Conservation (phyloP, 53 echinoderm and acorn worm genomes). For the Echinometra lucunter region DNA sequence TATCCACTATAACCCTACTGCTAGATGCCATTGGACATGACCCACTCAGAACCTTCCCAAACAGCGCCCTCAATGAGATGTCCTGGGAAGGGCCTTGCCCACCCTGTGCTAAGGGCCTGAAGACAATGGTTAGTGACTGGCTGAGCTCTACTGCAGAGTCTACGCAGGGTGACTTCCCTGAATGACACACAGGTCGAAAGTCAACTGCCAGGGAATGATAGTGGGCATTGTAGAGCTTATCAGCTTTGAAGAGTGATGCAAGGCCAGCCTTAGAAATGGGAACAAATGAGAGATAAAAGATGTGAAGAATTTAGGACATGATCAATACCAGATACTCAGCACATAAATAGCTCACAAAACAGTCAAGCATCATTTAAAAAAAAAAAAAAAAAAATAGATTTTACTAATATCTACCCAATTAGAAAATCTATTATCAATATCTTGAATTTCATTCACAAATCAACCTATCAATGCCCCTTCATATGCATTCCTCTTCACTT, state of each 20-base stretch:
- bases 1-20: conserved; percentile 85
- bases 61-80: conserved; percentile 82
- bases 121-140: conserved; percentile 85
- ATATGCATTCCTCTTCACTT: background rate
- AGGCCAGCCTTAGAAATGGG: conserved; percentile 83
- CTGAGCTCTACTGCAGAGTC: conserved; percentile 83
- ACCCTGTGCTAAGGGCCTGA: conserved; percentile 77
- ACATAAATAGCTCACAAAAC: background rate
- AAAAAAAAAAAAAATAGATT: background rate
- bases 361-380: background rate
- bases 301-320: background rate
- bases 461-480: background rate
- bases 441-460: background rate
- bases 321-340: background rate
- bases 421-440: background rate
- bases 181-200: conserved; percentile 88
- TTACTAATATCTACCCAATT: too few species aligned
- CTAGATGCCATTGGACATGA: conserved; percentile 85
- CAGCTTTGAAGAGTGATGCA: conserved; percentile 90
- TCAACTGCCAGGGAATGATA: conserved; percentile 94
- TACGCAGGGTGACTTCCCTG: conserved; percentile 75
- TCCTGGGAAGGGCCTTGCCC: conserved; percentile 69
- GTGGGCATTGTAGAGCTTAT: conserved; percentile 95
- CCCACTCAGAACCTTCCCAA: conserved; percentile 74
- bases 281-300: background rate